Evolutionary conservation across 2,888 invertebrate species (phyloP), one percentile per base, ranked within the genome.

Genomic region (Acrobasis repandana): DNA sequence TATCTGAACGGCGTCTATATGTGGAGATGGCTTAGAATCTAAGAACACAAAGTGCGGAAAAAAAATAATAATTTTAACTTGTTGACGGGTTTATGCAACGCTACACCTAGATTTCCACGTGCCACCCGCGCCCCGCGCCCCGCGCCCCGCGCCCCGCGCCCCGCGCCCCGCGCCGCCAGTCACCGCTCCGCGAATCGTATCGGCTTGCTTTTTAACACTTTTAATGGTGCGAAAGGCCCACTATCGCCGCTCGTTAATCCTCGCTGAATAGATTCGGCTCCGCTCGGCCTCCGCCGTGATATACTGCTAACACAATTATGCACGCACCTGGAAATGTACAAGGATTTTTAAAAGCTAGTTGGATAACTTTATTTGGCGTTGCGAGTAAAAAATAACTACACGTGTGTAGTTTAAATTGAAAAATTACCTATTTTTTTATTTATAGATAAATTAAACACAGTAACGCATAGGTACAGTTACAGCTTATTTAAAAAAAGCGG

Each of bases 221-320:
- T 82, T 82, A 85, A 85, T 85, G 83, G 83, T 66, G 80, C 76
- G 80, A 80, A 76, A 82, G 77, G 75, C 71, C 74, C 80, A 80
- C 83, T 84, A 83, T 81, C 81, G 81, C 64, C 60, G 74, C 73
- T 63, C 83, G 83, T 85, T 85, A 84, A 83, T 83, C 79, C 80
- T 75, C 74, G 72, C 74, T 80, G 79, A 79, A 79, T 77, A 73
- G 76, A 56, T 61, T 61, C 16, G 57, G 34, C 43, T 20, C 14
- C 38, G 52, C 16, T 52, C 34, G 48, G 47, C 34, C 15, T 34
- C 5, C 9, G 34, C 49, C 18, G 34, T 58, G 58, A 58, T 58
- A 49, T 58, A 58, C 49, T 18, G 49, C 57, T 33, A 34, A 47
- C 47, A 48, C 57, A 54, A 54, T 54, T 54, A 54, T 36, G 38